Evolutionary conservation across 1,140 invertebrate genomes (phyloP).

Genomic region (Galendromus occidentalis): DNA sequence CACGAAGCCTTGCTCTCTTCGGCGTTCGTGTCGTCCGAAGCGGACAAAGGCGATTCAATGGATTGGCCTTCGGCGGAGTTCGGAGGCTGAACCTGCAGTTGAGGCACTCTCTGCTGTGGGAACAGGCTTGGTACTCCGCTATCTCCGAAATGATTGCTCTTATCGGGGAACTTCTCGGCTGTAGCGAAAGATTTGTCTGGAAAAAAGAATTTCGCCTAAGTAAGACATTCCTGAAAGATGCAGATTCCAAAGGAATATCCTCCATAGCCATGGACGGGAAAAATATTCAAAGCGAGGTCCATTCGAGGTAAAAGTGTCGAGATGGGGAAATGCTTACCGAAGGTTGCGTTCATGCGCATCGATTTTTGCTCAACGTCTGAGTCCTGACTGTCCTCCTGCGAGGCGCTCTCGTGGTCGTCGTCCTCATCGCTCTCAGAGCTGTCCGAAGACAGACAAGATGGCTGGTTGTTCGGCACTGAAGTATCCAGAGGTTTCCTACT

Average conservation of each 20-base stretch:
- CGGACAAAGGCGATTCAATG: not conserved
- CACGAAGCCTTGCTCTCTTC: not conserved
- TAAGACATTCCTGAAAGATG: not conserved
- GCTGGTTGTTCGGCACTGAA: no score
- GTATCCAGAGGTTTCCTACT: no score
- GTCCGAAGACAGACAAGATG: not conserved
- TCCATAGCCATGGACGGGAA: no score
- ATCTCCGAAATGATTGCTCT: not conserved
- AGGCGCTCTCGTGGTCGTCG: not conserved
- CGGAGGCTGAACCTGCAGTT: not conserved
- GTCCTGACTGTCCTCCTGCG: constrained; percentile 2
- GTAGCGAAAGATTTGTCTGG: not conserved
- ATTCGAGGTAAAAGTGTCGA: no score
- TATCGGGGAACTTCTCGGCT: not conserved
- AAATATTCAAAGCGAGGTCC: no score
- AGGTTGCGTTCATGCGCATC: not conserved
- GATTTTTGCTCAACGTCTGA: constrained; percentile 3
- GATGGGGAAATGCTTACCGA: not conserved
- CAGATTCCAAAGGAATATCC: no score
- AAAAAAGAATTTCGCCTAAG: not conserved
- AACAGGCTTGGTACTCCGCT: not conserved
- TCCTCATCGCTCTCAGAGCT: not conserved
- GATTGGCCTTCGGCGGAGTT: not conserved
- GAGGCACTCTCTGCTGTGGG: not conserved
- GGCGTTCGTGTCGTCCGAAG: not conserved